Conservation (phyloP, 2,113 vertebrate species). For the Jaculus jaculus region DNA sequence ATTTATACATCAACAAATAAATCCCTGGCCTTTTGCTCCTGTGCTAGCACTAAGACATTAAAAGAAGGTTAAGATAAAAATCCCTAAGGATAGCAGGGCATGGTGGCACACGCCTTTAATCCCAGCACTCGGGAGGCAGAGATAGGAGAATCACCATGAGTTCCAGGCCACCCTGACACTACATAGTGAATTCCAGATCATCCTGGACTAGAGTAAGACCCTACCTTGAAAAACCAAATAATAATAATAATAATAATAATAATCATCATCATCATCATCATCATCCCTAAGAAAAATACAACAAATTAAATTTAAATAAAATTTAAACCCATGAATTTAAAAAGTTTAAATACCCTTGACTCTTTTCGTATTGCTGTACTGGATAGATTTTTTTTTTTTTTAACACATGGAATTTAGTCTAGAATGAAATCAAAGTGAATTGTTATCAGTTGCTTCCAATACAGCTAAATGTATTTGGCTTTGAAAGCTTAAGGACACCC, state of each 20-base stretch:
- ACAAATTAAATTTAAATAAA: neutral
- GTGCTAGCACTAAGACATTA: neutral
- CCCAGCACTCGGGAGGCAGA: too few species aligned
- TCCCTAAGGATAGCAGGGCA: neutral
- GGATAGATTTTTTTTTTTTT: neutral
- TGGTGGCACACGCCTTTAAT: too few species aligned
- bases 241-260: too few species aligned
- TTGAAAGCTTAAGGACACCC: conserved; percentile 15
- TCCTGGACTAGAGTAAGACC: too few species aligned
- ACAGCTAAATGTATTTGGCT: neutral
- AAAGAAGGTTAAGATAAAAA: neutral
- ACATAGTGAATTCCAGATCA: too few species aligned
- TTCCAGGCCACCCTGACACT: too few species aligned
- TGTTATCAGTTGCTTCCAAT: conserved; percentile 2
- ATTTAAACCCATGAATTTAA: neutral
- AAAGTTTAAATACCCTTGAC: neutral
- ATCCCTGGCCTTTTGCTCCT: neutral
- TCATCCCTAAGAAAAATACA: conserved; percentile 2
- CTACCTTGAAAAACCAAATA: too few species aligned
- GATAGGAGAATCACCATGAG: too few species aligned
- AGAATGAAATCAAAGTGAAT: neutral
- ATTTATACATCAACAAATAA: neutral
- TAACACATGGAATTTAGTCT: neutral
- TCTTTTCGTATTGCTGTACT: neutral
- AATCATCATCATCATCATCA: too few species aligned